Base-by-base conservation (phyloP, 2,888 invertebrate species). In the Andrena fulva region DNA sequence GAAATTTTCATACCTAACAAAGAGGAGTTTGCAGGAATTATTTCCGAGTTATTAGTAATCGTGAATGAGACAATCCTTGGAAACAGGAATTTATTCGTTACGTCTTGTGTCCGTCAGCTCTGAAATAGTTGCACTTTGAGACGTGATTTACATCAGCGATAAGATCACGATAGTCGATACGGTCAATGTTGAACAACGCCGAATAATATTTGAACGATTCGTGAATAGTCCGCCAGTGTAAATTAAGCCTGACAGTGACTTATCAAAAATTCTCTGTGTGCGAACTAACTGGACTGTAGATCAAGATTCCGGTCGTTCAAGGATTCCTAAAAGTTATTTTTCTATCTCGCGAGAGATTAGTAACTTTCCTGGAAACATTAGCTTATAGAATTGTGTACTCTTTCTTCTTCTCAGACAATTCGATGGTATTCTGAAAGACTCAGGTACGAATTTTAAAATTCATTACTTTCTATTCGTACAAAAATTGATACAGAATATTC, bases 41-140 rank as follows among this genome's bases (percentile, higher is more conserved):
- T 42, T 63, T 54, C 42, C 29, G 20, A 10, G 29, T 31, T 7
- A 27, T 42, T 31, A 10, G 42, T 48, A 16, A n/a, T 12, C 62
- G 4, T 10, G 12, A 2, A 42, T 2, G 27, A 76, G 72, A 72
- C 60, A 60, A 63, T 60, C 52, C 71, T 71, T 8, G 12, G 8
- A 35, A 31, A 5, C 5, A 63, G 31, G 54, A 24, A 52, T 31
- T 71, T 54, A 20, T 50, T 6, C 6, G 20, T 42, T 31, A 69
- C 27, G 31, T 27, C n/a, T 33, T 10, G 60, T 12, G 35, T 35
- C 24, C n/a, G 20, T 20, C 71, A 42, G 70, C 52, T 42, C 52
- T 35, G 50, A 50, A 66, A 73, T 66, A 77, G 73, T 73, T 77
- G 66, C 66, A 66, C 77, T 52, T 73, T 60, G 66, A 20, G 29